phyloP scores from a whole-genome alignment of 1,140 invertebrate genomes.

The Liolophura sinensis region DNA sequence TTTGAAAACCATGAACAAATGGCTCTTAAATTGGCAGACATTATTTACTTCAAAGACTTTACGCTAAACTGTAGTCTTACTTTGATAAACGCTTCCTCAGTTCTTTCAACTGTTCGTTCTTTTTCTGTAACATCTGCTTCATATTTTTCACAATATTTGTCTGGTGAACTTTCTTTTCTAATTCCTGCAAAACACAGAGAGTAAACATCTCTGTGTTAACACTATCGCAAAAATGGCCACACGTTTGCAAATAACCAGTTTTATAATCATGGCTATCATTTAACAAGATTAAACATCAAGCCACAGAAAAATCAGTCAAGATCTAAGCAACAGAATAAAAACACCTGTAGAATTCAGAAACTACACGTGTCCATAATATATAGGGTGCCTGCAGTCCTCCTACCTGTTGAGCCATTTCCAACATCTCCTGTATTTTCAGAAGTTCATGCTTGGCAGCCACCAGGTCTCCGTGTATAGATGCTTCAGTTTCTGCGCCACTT shows the following conservation, averaged over 20 bases:
- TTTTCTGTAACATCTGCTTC: slow-evolving; percentile 65
- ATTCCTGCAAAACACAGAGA: slow-evolving; percentile 55
- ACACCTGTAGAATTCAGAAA: neutral
- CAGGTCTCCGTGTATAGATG: slow-evolving; percentile 47
- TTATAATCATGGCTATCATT: neutral
- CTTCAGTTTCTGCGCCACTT: slow-evolving; percentile 14
- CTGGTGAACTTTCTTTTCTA: slow-evolving; percentile 66
- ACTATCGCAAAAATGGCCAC: neutral
- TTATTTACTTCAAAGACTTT: too few relatives aligned
- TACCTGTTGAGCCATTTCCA: slow-evolving; percentile 61
- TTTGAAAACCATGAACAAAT: too few relatives aligned
- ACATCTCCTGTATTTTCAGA: slow-evolving; percentile 59
- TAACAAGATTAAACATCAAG: slow-evolving; percentile 5
- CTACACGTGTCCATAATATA: neutral
- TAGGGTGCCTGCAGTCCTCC: too few relatives aligned
- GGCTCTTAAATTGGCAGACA: too few relatives aligned
- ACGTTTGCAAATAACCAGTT: neutral
- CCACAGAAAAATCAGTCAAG: neutral
- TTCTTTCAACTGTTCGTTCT: slow-evolving; percentile 59
- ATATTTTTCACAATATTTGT: slow-evolving; percentile 67
- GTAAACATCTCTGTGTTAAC: slow-evolving; percentile 4
- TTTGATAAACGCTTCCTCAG: slow-evolving; percentile 51
- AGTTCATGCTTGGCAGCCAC: slow-evolving; percentile 56
- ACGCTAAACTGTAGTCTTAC: too few relatives aligned
- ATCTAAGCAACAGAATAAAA: neutral